Percentiles rank a stretch among this genome's conserved stretches.
phyloP scores from a whole-genome alignment of 2,888 invertebrate genomes.

The Stenodera caucasica region DNA sequence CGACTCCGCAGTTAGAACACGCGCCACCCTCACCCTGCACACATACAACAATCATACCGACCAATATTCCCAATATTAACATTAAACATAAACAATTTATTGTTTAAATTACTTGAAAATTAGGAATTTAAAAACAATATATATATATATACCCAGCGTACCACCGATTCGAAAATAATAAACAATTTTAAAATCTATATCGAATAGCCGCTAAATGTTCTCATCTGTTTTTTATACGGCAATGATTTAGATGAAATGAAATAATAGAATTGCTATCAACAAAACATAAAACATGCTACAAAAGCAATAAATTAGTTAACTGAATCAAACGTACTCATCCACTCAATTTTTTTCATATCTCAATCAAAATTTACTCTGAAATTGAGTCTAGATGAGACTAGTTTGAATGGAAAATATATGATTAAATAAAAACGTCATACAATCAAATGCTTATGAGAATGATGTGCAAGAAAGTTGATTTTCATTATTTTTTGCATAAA shows the following conservation, averaged over 20 bases:
- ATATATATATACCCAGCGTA: constrained; percentile 22
- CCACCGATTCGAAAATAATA: not conserved
- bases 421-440: not conserved
- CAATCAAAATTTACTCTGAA: not conserved
- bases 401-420: not conserved
- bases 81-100: not conserved
- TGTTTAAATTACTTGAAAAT: not conserved
- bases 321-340: not conserved
- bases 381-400: not conserved
- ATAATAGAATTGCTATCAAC: not conserved
- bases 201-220: not conserved
- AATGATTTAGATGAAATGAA: not conserved
- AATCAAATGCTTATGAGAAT: not conserved
- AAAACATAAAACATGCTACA: not conserved
- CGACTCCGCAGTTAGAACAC: constrained; percentile 69
- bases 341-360: not conserved
- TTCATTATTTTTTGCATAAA: no score
- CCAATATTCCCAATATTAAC: constrained; percentile 34
- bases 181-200: not conserved
- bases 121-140: constrained; percentile 11
- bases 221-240: not conserved
- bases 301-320: not conserved
- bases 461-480: not conserved
- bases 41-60: constrained; percentile 52
- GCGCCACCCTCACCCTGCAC: constrained; percentile 57